Conservation (phyloP, 1,140 invertebrate species). For the Nautilus pompilius region DNA sequence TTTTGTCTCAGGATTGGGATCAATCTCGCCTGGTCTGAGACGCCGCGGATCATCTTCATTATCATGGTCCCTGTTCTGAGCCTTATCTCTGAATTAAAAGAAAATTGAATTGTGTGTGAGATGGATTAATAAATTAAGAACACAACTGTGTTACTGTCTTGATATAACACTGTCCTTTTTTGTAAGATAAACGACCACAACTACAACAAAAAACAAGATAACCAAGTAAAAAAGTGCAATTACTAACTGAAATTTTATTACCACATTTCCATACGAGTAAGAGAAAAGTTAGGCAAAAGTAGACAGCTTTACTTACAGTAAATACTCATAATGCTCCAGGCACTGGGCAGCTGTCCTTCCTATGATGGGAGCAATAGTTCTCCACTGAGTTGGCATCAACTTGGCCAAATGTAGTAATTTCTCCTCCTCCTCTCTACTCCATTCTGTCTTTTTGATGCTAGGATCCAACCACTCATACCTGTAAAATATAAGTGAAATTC, state of each 20-base stretch:
- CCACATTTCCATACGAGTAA: too few relatives aligned
- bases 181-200: too few relatives aligned
- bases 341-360: conserved; percentile 98
- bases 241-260: too few relatives aligned
- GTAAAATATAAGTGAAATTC: conserved; percentile 1
- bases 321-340: conserved; percentile 94
- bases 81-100: conserved; percentile 77
- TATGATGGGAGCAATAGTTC: conserved; percentile 98
- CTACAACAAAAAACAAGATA: too few relatives aligned
- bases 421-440: conserved; percentile 99
- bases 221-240: too few relatives aligned
- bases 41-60: conserved; percentile 90
- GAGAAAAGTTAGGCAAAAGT: too few relatives aligned
- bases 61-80: conserved; percentile 84
- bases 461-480: conserved; percentile 98
- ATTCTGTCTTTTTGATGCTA: conserved; percentile 99
- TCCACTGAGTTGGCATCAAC: conserved; percentile 99
- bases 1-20: conserved; percentile 99
- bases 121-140: conserved; percentile 13
- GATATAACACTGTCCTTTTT: background rate
- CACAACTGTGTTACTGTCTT: background rate
- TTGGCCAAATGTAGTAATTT: conserved; percentile 97
- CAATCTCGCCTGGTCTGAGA: conserved; percentile 97
- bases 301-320: conserved; percentile 86
- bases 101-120: conserved; percentile 6